phyloP scores from a whole-genome alignment of 1,140 invertebrate species.

The Trichomalopsis sarcophagae region DNA sequence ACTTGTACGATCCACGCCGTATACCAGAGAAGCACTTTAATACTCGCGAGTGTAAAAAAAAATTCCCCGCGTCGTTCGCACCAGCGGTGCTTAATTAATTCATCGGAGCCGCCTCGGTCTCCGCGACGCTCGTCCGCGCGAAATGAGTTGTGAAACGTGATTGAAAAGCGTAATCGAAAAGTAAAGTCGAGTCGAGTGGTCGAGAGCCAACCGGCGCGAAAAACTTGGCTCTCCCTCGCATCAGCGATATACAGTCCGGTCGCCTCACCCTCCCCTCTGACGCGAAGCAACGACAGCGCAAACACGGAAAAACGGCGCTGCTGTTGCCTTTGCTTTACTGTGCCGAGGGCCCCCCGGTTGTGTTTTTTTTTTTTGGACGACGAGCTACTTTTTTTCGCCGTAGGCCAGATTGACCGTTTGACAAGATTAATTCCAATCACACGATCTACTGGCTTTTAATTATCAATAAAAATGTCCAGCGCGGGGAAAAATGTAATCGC shows the following conservation, averaged over 20 bases:
- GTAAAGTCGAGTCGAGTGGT: conserved; percentile 41
- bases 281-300: not conserved
- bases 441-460: conserved; percentile 72
- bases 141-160: conserved; percentile 53
- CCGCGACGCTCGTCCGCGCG: conserved; percentile 10
- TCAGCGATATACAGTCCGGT: not conserved
- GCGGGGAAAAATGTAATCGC: conserved; percentile 36
- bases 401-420: conserved; percentile 69
- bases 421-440: conserved; percentile 74
- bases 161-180: conserved; percentile 54
- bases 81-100: conserved; percentile 45
- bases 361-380: conserved; percentile 37
- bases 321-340: conserved; percentile 4
- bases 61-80: not conserved
- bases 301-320: not conserved
- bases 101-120: conserved; percentile 21
- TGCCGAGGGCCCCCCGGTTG: not conserved
- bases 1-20: not conserved
- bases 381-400: conserved; percentile 56
- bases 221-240: not conserved
- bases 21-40: not conserved
- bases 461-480: conserved; percentile 71
- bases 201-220: not conserved
- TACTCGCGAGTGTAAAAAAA: not conserved
- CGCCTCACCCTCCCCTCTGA: not conserved